Conservation (phyloP, 2,888 invertebrate genomes). For the Napeogenes inachia region DNA sequence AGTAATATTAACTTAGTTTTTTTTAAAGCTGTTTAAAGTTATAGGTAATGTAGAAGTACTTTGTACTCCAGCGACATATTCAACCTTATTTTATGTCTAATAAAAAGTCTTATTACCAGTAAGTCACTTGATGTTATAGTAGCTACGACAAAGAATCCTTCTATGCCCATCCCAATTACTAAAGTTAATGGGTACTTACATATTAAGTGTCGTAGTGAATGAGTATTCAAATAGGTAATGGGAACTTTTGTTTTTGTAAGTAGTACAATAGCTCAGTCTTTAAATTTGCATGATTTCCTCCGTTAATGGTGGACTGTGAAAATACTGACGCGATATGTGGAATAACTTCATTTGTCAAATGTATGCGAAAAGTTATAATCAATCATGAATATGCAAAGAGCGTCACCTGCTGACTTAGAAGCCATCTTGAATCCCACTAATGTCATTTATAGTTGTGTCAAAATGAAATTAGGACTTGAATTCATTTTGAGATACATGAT, state of each 20-base stretch:
- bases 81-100: constrained; percentile 19
- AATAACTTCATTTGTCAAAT: constrained; percentile 20
- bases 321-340: no score
- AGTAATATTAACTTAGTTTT: no score
- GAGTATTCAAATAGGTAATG: not conserved
- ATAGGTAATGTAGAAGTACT: not conserved
- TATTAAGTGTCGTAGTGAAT: not conserved
- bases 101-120: constrained; percentile 20
- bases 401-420: constrained; percentile 4
- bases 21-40: not conserved
- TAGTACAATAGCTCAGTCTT: no score
- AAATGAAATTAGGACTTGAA: not conserved
- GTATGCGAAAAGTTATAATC: constrained; percentile 31
- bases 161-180: not conserved
- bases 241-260: no score
- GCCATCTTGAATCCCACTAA: not conserved
- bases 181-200: constrained; percentile 2
- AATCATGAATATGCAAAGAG: constrained; percentile 29
- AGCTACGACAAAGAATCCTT: constrained; percentile 13
- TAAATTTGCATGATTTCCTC: no score
- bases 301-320: no score
- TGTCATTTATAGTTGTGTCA: not conserved
- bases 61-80: constrained; percentile 15
- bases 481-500: no score
- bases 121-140: constrained; percentile 14